A percentile compares a stretch with the other conserved stretches of the same genome.
phyloP scores from a whole-genome alignment of 2,113 vertebrate species.

The Alethe diademata region DNA sequence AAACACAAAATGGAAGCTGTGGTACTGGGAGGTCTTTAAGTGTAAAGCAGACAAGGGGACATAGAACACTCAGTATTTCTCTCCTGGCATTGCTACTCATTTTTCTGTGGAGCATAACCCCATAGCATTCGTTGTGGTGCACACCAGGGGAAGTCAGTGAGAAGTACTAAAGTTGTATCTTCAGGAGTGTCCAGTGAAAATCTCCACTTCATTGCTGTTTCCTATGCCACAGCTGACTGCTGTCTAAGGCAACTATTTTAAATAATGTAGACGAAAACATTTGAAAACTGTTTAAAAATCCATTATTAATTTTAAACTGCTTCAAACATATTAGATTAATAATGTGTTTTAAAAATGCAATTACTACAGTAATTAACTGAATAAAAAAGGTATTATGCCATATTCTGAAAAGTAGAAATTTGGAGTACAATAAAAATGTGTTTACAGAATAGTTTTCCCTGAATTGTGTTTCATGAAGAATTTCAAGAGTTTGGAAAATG shows the following conservation, averaged over 20 bases:
- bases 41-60: not conserved
- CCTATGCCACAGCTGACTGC: not conserved
- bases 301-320: not conserved
- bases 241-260: not conserved
- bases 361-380: not conserved
- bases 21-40: not conserved
- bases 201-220: not conserved
- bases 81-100: not conserved
- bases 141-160: not conserved
- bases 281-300: not conserved
- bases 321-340: not conserved
- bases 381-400: not conserved
- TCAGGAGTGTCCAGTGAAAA: not conserved
- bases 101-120: not conserved
- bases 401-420: not conserved
- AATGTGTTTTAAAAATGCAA: not conserved
- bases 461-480: not conserved
- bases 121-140: not conserved
- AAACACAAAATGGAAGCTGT: not conserved
- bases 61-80: not conserved
- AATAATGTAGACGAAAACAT: conserved; percentile 15
- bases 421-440: not conserved
- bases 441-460: not conserved
- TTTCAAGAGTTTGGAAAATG: not conserved
- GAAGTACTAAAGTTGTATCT: not conserved